Conservation (phyloP, 2,113 vertebrate species). For the Cebidichthys violaceus region DNA sequence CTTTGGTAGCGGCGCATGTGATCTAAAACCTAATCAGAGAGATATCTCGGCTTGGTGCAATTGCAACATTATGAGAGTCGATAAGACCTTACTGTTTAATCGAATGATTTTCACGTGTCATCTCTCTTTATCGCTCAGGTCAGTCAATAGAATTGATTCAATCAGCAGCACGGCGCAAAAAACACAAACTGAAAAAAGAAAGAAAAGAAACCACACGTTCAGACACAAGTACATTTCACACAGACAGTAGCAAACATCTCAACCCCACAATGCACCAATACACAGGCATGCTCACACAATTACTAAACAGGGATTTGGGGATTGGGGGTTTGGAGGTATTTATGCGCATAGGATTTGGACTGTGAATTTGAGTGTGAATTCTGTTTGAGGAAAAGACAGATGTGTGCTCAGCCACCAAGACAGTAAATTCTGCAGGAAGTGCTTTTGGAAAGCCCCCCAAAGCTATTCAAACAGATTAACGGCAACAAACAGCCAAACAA, state of each 20-base stretch:
- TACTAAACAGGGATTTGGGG: constrained; percentile 63
- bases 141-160: constrained; percentile 77
- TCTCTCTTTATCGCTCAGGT: constrained; percentile 75
- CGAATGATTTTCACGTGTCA: constrained; percentile 70
- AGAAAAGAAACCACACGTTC: constrained; percentile 55
- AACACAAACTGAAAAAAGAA: constrained; percentile 47
- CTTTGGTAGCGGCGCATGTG: constrained; percentile 36
- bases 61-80: constrained; percentile 65
- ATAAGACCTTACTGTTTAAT: constrained; percentile 73
- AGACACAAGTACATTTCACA: constrained; percentile 51
- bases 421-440: constrained; percentile 72
- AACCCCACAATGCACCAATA: constrained; percentile 44
- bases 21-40: constrained; percentile 73
- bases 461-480: constrained; percentile 82
- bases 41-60: constrained; percentile 58
- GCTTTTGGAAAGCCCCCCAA: constrained; percentile 76
- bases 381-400: constrained; percentile 82
- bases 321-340: constrained; percentile 62
- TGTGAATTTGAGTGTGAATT: constrained; percentile 71
- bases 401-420: constrained; percentile 81
- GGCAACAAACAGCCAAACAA: constrained; percentile 73
- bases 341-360: constrained; percentile 57
- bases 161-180: constrained; percentile 58
- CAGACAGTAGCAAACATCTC: constrained; percentile 57
- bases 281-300: constrained; percentile 48